Conservation (phyloP, 2,797 vertebrate genomes). For the Nasua narica region DNA sequence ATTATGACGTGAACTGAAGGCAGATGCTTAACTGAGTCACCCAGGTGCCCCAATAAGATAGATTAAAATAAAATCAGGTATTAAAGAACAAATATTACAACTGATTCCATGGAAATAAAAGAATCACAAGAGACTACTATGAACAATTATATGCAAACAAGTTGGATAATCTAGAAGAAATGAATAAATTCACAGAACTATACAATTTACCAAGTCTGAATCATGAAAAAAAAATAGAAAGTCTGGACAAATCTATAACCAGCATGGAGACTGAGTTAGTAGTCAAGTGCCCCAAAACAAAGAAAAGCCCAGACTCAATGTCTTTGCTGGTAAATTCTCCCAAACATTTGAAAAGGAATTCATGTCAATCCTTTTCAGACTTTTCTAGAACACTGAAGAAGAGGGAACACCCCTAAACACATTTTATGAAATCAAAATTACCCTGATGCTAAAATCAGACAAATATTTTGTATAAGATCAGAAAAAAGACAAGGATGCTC, state of each 20-base stretch:
- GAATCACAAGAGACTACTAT: background rate
- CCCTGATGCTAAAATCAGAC: background rate
- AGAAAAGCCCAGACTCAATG: background rate
- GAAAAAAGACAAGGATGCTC: background rate
- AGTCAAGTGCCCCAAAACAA: background rate
- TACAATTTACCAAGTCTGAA: background rate
- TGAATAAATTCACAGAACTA: background rate
- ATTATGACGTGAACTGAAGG: background rate
- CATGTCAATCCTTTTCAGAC: background rate
- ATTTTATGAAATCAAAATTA: background rate
- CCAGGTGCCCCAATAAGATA: background rate
- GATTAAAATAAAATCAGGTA: background rate
- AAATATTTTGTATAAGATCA: background rate
- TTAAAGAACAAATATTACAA: background rate
- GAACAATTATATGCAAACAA: background rate
- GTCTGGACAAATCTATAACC: background rate
- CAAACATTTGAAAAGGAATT: background rate
- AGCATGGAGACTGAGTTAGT: background rate
- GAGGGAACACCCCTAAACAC: background rate
- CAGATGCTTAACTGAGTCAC: background rate
- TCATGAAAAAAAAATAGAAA: background rate
- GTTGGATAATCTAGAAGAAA: background rate
- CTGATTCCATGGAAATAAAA: background rate
- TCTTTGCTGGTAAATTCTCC: background rate
- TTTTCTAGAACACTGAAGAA: background rate